phyloP scores from a whole-genome alignment of 2,113 vertebrate species.

The Ophiodon elongatus region DNA sequence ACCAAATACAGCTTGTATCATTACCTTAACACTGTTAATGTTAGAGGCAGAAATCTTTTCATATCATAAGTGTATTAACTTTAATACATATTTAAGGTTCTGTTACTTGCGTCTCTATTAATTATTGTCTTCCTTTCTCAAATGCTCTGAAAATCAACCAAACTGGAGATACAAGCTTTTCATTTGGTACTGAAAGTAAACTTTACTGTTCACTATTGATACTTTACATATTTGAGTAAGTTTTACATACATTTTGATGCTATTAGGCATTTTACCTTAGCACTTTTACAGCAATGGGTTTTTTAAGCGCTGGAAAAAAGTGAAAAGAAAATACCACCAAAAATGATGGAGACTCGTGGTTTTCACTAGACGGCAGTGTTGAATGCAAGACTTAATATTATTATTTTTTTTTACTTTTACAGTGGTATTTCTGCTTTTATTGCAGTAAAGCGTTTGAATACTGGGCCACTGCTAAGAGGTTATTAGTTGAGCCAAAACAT shows the following conservation, averaged over 20 bases:
- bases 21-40: neutral
- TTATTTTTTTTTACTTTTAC: neutral
- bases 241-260: neutral
- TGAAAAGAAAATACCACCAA: neutral
- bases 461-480: neutral
- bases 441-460: neutral
- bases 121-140: neutral
- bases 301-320: neutral
- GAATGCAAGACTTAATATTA: neutral
- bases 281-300: neutral
- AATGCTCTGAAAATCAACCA: neutral
- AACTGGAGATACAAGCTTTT: neutral
- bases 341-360: neutral
- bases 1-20: neutral
- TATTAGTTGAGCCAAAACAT: constrained; percentile 17
- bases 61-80: neutral
- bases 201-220: neutral
- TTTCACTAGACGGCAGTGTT: neutral
- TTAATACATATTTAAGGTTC: neutral
- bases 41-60: too few relatives aligned
- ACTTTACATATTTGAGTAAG: neutral
- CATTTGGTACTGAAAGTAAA: neutral
- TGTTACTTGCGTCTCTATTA: neutral
- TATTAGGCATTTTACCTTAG: neutral
- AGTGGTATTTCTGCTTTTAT: neutral